Conservation (phyloP, 2,888 invertebrate genomes). For the Hemithea aestivaria region DNA sequence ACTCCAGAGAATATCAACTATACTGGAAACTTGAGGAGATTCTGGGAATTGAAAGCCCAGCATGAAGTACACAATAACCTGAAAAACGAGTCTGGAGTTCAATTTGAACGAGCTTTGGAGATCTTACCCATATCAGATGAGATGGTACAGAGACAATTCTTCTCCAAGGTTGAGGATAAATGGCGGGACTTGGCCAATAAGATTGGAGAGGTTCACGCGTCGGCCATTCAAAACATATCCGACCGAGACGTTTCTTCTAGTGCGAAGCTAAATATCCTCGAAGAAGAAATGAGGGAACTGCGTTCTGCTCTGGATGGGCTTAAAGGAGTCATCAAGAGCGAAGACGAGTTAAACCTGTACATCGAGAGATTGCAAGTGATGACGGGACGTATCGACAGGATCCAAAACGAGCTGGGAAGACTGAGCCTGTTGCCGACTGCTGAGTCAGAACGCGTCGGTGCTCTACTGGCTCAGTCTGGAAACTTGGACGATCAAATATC, state of each 20-base stretch:
- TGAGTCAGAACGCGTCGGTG: constrained; percentile 88
- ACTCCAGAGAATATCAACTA: constrained; percentile 82
- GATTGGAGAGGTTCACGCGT: constrained; percentile 82
- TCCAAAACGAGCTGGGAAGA: constrained; percentile 88
- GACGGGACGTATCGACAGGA: constrained; percentile 85
- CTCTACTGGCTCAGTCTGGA: constrained; percentile 83
- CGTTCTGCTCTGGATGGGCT: constrained; percentile 83
- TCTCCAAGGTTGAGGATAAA: constrained; percentile 86
- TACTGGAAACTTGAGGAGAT: constrained; percentile 87
- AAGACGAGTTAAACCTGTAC: constrained; percentile 89
- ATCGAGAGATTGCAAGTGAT: constrained; percentile 89
- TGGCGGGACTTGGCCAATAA: constrained; percentile 83
- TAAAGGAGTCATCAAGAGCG: constrained; percentile 88
- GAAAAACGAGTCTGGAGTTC: constrained; percentile 84
- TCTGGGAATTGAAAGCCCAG: constrained; percentile 94
- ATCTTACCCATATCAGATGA: constrained; percentile 91
- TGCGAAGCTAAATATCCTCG: constrained; percentile 86
- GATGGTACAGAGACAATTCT: constrained; percentile 88
- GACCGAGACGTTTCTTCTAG: constrained; percentile 86
- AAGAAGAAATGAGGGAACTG: constrained; percentile 87
- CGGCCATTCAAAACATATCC: constrained; percentile 84
- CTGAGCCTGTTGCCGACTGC: constrained; percentile 85
- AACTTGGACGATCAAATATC: constrained; percentile 84
- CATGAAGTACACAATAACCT: constrained; percentile 90
- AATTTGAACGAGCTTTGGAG: constrained; percentile 87